Percentiles rank a stretch among this genome's conserved stretches.
These are phyloP conservation scores for Malthinus flaveolus DNA, from an alignment of 2,888 invertebrate species.

Conservation along the genomic window DNA sequence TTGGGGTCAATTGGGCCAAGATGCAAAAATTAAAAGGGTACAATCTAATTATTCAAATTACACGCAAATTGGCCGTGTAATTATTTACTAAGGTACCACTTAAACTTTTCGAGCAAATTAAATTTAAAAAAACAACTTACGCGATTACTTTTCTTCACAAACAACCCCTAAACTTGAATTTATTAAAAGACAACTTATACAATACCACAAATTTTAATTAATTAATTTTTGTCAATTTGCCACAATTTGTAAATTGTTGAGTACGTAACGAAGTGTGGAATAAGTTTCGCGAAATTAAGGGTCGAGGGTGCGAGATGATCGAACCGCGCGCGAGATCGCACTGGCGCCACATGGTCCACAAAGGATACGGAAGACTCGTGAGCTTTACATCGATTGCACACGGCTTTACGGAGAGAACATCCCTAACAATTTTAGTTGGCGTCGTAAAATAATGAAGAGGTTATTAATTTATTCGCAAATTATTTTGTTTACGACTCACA, in stretches of 20 bases:
- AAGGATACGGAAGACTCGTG: constrained; percentile 35
- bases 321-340: constrained; percentile 39
- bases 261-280: constrained; percentile 34
- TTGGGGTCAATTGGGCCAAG: no score
- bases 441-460: constrained; percentile 28
- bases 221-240: background rate
- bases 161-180: background rate
- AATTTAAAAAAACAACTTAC: no score
- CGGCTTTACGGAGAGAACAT: constrained; percentile 30
- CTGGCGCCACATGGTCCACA: constrained; percentile 46
- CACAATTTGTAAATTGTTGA: constrained; percentile 14
- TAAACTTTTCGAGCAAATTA: no score
- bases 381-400: constrained; percentile 41
- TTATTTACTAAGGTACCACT: no score
- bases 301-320: constrained; percentile 33
- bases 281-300: constrained; percentile 35
- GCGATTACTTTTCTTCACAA: no score
- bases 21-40: no score
- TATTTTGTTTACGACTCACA: background rate
- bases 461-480: constrained; percentile 24
- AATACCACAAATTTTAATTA: background rate
- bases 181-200: background rate
- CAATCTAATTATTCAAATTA: no score
- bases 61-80: no score
- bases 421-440: constrained; percentile 22